Evolutionary conservation across 2,113 vertebrate species (phyloP).

Genomic region (Nerophis ophidion): DNA sequence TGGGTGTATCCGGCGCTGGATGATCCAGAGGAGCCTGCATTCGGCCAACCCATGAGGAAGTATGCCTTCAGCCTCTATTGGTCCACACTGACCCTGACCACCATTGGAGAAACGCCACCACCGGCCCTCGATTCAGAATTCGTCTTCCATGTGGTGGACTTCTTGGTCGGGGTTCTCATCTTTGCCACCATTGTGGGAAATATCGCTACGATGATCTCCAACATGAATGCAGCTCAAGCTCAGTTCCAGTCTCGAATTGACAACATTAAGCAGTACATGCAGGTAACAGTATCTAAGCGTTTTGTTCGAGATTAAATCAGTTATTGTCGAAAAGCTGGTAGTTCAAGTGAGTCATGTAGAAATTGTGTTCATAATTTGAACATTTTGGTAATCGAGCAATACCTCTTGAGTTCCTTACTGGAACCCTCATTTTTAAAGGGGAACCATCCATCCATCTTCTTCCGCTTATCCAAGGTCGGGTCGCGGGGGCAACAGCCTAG

Average conservation of each 20-base stretch:
- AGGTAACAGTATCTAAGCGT: slow-evolving; percentile 58
- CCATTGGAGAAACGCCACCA: slow-evolving; percentile 92
- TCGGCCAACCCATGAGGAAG: slow-evolving; percentile 82
- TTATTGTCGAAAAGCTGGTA: too few species aligned
- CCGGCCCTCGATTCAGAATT: slow-evolving; percentile 91
- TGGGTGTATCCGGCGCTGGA: slow-evolving; percentile 72
- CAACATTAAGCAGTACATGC: slow-evolving; percentile 98
- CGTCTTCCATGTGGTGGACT: slow-evolving; percentile 88
- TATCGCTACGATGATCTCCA: slow-evolving; percentile 97
- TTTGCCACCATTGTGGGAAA: slow-evolving; percentile 98
- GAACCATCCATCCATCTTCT: too few species aligned
- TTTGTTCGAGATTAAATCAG: too few species aligned
- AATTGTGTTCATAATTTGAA: too few species aligned
- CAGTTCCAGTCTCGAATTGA: slow-evolving; percentile 92
- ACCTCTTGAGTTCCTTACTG: too few species aligned
- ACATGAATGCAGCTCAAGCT: slow-evolving; percentile 95
- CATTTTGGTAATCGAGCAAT: too few species aligned
- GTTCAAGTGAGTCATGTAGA: too few species aligned
- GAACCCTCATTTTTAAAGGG: too few species aligned
- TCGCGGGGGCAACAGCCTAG: too few species aligned
- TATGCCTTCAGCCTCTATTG: slow-evolving; percentile 96
- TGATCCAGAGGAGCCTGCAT: slow-evolving; percentile 76
- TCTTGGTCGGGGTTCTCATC: slow-evolving; percentile 92
- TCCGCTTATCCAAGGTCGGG: too few species aligned
- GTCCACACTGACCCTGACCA: slow-evolving; percentile 94